Base-by-base conservation (phyloP, 2,113 vertebrate species). In the Phrynocephalus versicolor region DNA sequence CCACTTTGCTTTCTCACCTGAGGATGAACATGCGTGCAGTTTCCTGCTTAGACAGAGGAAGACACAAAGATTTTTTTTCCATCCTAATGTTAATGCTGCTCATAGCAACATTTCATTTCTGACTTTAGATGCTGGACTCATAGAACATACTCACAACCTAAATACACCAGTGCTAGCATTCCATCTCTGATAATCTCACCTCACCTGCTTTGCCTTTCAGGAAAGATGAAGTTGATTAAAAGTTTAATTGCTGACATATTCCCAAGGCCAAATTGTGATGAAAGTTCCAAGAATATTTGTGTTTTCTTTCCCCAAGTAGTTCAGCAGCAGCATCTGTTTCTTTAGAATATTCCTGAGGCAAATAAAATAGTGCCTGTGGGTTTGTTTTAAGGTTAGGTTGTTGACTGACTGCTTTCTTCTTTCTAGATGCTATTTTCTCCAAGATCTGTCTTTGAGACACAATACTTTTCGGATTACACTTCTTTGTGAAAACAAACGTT, bases 371-470 rank as follows among this genome's bases (percentile, higher is more conserved):
- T 85, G 13, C 27, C 23, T 84, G 23, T 73, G 64, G 30, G 1
- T 81, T 89, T 86, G 35, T 75, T 88, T 83, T 83, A 89, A 87
- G 19, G 71, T 1, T 87, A 12, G 27, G 0, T 41, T 76, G 3
- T 67, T 85, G 84, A 60, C 2, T 88, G 39, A 65, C 2, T 69
- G 7, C 69, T 33, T 35, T 27, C 89, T 16, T 71, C 64, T 92
- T 90, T 88, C 69, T 64, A 3, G 64, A 72, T 89, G 19, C 58
- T 0, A 45, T 70, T 86, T 81, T 91, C 30, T n/a, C 13, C 76
- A 0, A n/a, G 51, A 81, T 13, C 10, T 1, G 65, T 10, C 64
- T 67, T 67, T 12, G 23, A 67, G 30, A 67, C 3, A 25, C 10
- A 67, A 67, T 30, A 3, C 39, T 67, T 84, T 74, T 45, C 51